Conservation (phyloP, 2,888 invertebrate species). For the Cheilosia scutellata region DNA sequence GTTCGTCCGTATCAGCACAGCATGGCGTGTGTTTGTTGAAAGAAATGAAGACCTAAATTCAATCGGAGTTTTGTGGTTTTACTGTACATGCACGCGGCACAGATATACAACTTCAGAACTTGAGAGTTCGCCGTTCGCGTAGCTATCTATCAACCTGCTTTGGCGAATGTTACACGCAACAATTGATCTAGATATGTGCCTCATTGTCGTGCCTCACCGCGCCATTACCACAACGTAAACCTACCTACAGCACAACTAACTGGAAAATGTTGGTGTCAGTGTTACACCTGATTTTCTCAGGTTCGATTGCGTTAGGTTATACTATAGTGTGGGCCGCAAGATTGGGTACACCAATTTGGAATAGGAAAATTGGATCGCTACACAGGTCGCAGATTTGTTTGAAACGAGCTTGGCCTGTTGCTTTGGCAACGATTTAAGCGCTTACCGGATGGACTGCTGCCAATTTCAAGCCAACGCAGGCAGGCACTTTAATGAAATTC, state of each 20-base stretch:
- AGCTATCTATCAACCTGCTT: constrained; percentile 41
- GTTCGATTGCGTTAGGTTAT: constrained; percentile 31
- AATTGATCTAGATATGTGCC: constrained; percentile 62
- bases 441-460: too few relatives aligned
- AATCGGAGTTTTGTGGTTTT: constrained; percentile 56
- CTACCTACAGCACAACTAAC: constrained; percentile 1
- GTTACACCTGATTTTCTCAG: constrained; percentile 63
- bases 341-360: not conserved
- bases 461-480: too few relatives aligned
- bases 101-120: not conserved
- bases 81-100: constrained; percentile 4
- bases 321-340: constrained; percentile 35
- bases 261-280: constrained; percentile 54
- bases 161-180: constrained; percentile 50
- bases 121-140: constrained; percentile 19
- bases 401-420: too few relatives aligned
- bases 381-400: too few relatives aligned
- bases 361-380: too few relatives aligned
- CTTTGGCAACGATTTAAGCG: too few relatives aligned
- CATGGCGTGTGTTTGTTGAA: constrained; percentile 34
- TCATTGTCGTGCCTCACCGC: not conserved
- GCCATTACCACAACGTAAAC: constrained; percentile 7
- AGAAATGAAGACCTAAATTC: constrained; percentile 63
- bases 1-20: constrained; percentile 32
- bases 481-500: too few relatives aligned